Conservation (phyloP, 2,797 vertebrate genomes). For the Lutjanus argentimaculatus region DNA sequence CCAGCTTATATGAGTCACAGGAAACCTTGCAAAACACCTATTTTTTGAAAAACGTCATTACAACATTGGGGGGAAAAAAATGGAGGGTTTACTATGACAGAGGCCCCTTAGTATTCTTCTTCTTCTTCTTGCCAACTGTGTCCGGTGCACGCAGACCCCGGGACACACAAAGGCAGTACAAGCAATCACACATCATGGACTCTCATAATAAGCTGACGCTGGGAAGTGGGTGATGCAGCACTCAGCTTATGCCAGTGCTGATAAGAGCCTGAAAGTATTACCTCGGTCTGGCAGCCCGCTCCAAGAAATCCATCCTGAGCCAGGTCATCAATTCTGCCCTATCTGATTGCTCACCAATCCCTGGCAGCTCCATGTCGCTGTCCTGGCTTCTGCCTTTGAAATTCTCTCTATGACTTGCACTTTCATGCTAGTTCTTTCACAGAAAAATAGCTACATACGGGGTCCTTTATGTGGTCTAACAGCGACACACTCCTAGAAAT, state of each 20-base stretch:
- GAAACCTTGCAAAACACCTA: conserved; percentile 64
- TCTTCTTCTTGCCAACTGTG: conserved; percentile 53
- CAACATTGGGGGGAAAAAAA: conserved; percentile 36
- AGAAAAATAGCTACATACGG: conserved; percentile 49
- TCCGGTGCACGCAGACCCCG: conserved; percentile 60
- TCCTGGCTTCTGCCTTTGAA: conserved; percentile 82
- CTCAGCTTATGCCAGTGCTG: conserved; percentile 87
- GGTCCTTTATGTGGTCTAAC: conserved; percentile 46
- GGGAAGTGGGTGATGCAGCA: conserved; percentile 88
- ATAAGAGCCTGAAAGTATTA: conserved; percentile 88
- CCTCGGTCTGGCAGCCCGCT: conserved; percentile 85
- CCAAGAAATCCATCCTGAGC: conserved; percentile 88
- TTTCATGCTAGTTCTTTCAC: conserved; percentile 77
- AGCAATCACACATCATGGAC: conserved; percentile 86
- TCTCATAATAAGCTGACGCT: conserved; percentile 87
- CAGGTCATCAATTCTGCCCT: conserved; percentile 89
- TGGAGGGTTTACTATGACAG: conserved; percentile 58
- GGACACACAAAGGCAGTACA: conserved; percentile 81
- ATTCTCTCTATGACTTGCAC: conserved; percentile 85
- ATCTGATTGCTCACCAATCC: conserved; percentile 87
- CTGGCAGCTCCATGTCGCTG: conserved; percentile 83
- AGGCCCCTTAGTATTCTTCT: conserved; percentile 48
- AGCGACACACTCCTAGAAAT: conserved; percentile 3
- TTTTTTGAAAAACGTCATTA: conserved; percentile 55
- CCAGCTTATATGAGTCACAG: conserved; percentile 58